phyloP scores from a whole-genome alignment of 2,113 vertebrate species.

The Egretta garzetta region DNA sequence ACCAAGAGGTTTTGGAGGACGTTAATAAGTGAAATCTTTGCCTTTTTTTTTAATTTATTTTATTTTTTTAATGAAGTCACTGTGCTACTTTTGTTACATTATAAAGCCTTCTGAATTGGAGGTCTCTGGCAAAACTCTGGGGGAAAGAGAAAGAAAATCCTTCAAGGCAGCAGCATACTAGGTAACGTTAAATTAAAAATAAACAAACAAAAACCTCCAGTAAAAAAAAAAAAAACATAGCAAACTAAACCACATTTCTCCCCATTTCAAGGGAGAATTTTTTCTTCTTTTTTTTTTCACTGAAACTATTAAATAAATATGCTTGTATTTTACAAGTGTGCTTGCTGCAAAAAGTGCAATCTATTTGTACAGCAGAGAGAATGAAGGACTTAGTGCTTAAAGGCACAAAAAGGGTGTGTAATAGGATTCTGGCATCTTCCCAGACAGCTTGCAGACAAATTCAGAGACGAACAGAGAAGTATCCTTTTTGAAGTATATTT shows the following conservation, averaged over 20 bases:
- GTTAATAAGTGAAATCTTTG: not conserved
- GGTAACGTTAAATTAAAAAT: slow-evolving; percentile 13
- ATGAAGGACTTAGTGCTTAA: slow-evolving; percentile 68
- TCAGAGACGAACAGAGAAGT: slow-evolving; percentile 65
- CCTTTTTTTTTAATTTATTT: not conserved
- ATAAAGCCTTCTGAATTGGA: not conserved
- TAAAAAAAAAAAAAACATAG: not conserved
- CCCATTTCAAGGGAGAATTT: not conserved
- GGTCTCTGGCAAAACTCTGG: not conserved
- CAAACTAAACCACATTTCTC: not conserved
- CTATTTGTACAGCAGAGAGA: slow-evolving; percentile 67
- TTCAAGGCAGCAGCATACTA: not conserved
- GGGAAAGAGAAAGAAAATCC: not conserved
- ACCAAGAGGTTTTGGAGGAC: not conserved
- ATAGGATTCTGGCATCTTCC: slow-evolving; percentile 70
- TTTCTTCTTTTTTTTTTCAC: not conserved
- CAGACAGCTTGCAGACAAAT: slow-evolving; percentile 72
- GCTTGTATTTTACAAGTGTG: slow-evolving; percentile 56
- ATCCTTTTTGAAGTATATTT: slow-evolving; percentile 63
- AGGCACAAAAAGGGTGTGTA: slow-evolving; percentile 71
- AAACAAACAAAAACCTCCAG: not conserved
- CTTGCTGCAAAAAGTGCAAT: slow-evolving; percentile 72
- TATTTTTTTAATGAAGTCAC: not conserved
- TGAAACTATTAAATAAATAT: slow-evolving; percentile 62
- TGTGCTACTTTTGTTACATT: not conserved